Percentiles rank a stretch among this genome's conserved stretches.
phyloP scores from a whole-genome alignment of 2,797 vertebrate species.

The Lerista edwardsae region DNA sequence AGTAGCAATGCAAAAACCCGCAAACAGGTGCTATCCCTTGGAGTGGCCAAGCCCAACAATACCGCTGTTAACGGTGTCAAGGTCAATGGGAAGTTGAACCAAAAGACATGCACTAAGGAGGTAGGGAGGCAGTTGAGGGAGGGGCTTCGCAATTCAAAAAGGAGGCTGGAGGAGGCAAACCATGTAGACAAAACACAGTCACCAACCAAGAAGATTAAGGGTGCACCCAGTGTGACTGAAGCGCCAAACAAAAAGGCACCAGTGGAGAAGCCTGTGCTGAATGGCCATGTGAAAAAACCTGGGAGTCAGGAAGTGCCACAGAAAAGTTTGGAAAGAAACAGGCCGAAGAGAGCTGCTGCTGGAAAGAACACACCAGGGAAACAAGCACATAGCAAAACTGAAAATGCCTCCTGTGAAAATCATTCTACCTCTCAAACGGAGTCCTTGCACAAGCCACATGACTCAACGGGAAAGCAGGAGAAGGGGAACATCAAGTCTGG shows the following conservation, averaged over 20 bases:
- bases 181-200: conserved; percentile 77
- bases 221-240: conserved; percentile 81
- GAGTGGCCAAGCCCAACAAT: conserved; percentile 85
- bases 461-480: conserved; percentile 83
- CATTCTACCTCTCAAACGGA: conserved; percentile 90
- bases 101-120: conserved; percentile 88
- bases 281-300: conserved; percentile 84
- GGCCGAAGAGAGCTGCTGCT: conserved; percentile 91
- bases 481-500: conserved; percentile 83
- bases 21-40: conserved; percentile 99
- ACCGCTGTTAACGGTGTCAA: conserved; percentile 81
- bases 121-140: conserved; percentile 88
- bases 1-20: conserved; percentile 99
- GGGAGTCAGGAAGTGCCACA: conserved; percentile 78
- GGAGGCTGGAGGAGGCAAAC: conserved; percentile 88
- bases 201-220: conserved; percentile 91
- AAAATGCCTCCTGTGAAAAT: conserved; percentile 87
- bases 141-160: conserved; percentile 95
- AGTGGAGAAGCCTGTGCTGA: conserved; percentile 83
- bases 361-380: conserved; percentile 91
- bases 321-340: conserved; percentile 87
- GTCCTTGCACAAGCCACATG: conserved; percentile 86
- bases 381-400: conserved; percentile 92
- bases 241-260: conserved; percentile 86
- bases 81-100: conserved; percentile 92